Evolutionary conservation across 2,797 vertebrate species (phyloP).

Genomic region (Siniperca scherzeri): DNA sequence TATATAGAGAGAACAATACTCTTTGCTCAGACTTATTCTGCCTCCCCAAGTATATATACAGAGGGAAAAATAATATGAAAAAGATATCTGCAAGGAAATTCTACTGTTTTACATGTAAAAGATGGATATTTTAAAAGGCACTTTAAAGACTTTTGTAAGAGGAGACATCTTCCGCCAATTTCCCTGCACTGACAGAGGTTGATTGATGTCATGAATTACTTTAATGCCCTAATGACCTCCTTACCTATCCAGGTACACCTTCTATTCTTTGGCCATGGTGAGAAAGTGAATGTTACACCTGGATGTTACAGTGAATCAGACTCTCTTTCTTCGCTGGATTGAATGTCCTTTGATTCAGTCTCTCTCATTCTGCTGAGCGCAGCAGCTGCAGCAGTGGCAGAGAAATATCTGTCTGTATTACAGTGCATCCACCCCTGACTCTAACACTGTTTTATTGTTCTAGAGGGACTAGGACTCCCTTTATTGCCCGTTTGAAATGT

Average conservation of each 20-base stretch:
- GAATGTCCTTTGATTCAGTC: conserved; percentile 64
- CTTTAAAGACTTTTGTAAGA: background rate
- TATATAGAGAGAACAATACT: conserved; percentile 47
- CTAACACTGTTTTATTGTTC: conserved; percentile 76
- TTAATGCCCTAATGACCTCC: conserved; percentile 8
- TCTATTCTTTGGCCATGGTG: background rate
- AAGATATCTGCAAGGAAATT: conserved; percentile 5
- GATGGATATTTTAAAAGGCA: background rate
- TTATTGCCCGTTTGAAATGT: conserved; percentile 79
- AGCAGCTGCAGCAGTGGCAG: conserved; percentile 68
- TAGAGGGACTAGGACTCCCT: conserved; percentile 72
- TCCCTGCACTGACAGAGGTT: conserved; percentile 6
- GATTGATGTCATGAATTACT: conserved; percentile 37
- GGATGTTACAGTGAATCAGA: conserved; percentile 39
- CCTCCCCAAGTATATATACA: background rate
- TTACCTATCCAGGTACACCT: conserved; percentile 2
- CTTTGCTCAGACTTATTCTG: conserved; percentile 33
- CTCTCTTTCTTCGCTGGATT: conserved; percentile 33
- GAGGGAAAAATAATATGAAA: background rate
- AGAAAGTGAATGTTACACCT: conserved; percentile 38
- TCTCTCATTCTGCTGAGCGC: conserved; percentile 68
- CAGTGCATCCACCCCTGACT: conserved; percentile 75
- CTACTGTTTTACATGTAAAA: background rate
- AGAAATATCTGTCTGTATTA: conserved; percentile 75
- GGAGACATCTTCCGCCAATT: background rate